Base-by-base conservation (phyloP, 1,140 invertebrate genomes). In the Philotrypesis tridentata region DNA sequence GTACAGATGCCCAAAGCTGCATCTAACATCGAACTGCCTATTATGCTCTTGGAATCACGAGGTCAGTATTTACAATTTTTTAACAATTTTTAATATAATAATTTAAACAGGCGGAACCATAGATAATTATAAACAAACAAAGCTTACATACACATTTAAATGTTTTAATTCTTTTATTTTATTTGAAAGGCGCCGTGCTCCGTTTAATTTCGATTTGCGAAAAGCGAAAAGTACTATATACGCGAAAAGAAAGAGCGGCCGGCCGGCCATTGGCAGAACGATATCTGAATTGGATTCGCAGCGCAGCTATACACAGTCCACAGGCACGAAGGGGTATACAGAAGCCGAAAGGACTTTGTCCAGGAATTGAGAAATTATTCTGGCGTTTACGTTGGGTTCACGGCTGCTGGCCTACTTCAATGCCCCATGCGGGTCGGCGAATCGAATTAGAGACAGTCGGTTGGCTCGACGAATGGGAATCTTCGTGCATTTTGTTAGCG, bases 341-440 rank as follows among this genome's bases (percentile, higher is more conserved):
- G 33, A 23, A 65, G 25, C 17, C n/a, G 3, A 71, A 71, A 43
- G 68, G n/a, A 71, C 68, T 23, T 14, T 1, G 37, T 71, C 37
- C n/a, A 71, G 8, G 68, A 71, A 71, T 43, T 40, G 12, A 55
- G 48, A 55, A 55, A 55, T 21, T 12, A 40, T n/a, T 40, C 68
- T 43, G 21, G 31, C 33, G 37, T 71, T 71, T 71, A 33, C 37
- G 21, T 40, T 71, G 37, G n/a, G 87, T 88, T 89, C 81, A 89
- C 86, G 75, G 85, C 73, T 83, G 79, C 80, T 86, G 84, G 87
- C 83, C 86, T 86, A 84, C 84, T 87, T 89, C 87, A 88, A 89
- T n/a, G 88, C 71, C 21, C 23, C n/a, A 23, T n/a, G n/a, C 37
- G 21, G n/a, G 83, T 67, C n/a, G 29, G 31, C 79, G 84, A 85